Evolutionary conservation across 2,113 vertebrate genomes (phyloP).

Genomic region (Peromyscus maniculatus): DNA sequence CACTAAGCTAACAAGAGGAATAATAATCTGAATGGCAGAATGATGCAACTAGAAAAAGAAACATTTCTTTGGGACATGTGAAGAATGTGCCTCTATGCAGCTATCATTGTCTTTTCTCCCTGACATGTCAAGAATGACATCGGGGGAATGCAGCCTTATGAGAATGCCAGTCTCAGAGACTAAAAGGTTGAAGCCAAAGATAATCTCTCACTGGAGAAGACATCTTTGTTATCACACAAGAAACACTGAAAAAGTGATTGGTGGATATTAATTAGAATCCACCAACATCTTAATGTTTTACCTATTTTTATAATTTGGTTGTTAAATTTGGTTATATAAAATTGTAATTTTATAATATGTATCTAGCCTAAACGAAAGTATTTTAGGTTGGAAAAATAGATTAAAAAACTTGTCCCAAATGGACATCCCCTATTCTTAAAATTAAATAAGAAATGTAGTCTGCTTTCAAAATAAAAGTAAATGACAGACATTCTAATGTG

Average conservation of each 20-base stretch:
- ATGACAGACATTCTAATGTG: not conserved
- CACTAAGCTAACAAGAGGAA: not conserved
- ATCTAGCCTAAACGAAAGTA: not conserved
- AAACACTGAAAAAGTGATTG: not conserved
- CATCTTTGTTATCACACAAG: not conserved
- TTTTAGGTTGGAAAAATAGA: not conserved
- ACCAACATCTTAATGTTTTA: not conserved
- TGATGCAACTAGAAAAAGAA: not conserved
- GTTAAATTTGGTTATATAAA: no score
- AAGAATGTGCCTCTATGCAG: not conserved
- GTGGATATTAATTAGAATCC: not conserved
- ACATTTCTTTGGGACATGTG: not conserved
- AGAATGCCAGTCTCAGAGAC: not conserved
- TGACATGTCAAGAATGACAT: not conserved
- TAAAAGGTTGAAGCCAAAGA: not conserved
- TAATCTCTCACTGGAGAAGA: not conserved
- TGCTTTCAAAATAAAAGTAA: conserved; percentile 6
- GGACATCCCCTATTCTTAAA: not conserved
- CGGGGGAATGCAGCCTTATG: not conserved
- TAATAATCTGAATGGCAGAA: conserved; percentile 11
- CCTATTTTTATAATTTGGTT: not conserved
- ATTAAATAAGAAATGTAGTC: conserved; percentile 8
- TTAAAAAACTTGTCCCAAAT: not conserved
- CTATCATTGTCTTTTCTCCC: not conserved
- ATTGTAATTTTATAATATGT: not conserved